Conservation (phyloP, 2,113 vertebrate species). For the Cygnus buccinator region DNA sequence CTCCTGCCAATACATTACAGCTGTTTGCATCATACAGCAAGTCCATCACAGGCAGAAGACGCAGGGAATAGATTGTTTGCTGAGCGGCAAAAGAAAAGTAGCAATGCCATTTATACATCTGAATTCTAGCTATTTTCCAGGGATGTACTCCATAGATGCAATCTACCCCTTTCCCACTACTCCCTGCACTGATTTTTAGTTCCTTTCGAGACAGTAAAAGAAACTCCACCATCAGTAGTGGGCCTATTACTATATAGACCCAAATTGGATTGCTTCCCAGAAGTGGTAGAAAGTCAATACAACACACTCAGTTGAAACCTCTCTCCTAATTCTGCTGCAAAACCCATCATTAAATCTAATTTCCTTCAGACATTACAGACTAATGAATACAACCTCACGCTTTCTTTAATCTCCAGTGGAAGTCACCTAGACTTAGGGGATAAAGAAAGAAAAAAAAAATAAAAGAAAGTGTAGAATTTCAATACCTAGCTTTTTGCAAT, state of each 20-base stretch:
- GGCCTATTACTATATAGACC: background rate
- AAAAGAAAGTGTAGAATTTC: background rate
- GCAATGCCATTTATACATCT: background rate
- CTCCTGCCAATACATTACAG: background rate
- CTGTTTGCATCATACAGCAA: background rate
- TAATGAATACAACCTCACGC: background rate
- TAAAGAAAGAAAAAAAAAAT: background rate
- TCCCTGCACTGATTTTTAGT: background rate
- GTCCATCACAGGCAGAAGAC: background rate
- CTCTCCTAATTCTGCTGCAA: background rate
- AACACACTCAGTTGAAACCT: background rate
- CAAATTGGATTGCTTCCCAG: background rate
- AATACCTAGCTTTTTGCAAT: background rate
- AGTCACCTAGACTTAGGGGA: background rate
- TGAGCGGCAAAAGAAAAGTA: background rate
- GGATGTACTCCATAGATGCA: background rate
- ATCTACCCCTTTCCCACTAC: background rate
- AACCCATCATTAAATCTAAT: slow-evolving; percentile 23
- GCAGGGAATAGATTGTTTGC: background rate
- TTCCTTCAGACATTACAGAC: slow-evolving; percentile 11
- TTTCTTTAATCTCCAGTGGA: background rate
- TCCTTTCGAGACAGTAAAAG: background rate
- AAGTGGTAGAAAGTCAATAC: slow-evolving; percentile 13
- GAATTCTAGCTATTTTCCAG: background rate
- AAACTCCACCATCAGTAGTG: background rate